phyloP scores from a whole-genome alignment of 2,888 invertebrate species.

The Mesoligia furuncula region DNA sequence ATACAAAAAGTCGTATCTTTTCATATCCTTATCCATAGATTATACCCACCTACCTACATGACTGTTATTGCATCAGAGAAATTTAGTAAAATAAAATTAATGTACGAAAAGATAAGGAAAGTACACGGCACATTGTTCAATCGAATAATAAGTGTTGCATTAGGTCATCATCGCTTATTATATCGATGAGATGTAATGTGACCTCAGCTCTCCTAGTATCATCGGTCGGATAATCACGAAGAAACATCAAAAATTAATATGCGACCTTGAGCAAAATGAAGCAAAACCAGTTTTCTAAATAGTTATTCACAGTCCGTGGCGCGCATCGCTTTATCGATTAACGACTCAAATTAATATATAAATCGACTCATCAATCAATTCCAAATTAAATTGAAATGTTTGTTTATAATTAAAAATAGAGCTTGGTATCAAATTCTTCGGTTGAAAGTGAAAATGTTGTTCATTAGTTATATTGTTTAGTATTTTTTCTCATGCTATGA shows the following conservation, averaged over 20 bases:
- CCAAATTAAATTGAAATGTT: constrained; percentile 37
- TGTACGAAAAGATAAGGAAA: constrained; percentile 52
- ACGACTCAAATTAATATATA: constrained; percentile 61
- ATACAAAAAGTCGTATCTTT: constrained; percentile 30
- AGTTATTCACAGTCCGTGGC: constrained; percentile 62
- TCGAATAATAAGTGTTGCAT: constrained; percentile 64
- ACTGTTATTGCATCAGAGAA: constrained; percentile 42
- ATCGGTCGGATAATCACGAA: constrained; percentile 68
- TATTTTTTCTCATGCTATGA: constrained; percentile 67
- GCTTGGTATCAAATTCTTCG: not conserved
- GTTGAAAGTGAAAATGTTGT: constrained; percentile 71
- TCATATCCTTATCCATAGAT: constrained; percentile 43
- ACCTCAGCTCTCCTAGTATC: constrained; percentile 75
- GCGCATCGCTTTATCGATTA: constrained; percentile 56
- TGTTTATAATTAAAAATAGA: constrained; percentile 17
- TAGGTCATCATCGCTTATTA: constrained; percentile 81
- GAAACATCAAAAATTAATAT: constrained; percentile 70
- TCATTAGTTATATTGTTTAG: constrained; percentile 55
- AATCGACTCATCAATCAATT: constrained; percentile 45
- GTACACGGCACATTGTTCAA: constrained; percentile 60
- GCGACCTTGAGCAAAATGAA: constrained; percentile 71
- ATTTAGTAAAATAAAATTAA: constrained; percentile 28
- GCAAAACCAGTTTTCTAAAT: constrained; percentile 73
- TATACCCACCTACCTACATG: constrained; percentile 12
- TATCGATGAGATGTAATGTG: constrained; percentile 81